phyloP scores from a whole-genome alignment of 2,888 invertebrate genomes.

The Synanthedon formicaeformis region DNA sequence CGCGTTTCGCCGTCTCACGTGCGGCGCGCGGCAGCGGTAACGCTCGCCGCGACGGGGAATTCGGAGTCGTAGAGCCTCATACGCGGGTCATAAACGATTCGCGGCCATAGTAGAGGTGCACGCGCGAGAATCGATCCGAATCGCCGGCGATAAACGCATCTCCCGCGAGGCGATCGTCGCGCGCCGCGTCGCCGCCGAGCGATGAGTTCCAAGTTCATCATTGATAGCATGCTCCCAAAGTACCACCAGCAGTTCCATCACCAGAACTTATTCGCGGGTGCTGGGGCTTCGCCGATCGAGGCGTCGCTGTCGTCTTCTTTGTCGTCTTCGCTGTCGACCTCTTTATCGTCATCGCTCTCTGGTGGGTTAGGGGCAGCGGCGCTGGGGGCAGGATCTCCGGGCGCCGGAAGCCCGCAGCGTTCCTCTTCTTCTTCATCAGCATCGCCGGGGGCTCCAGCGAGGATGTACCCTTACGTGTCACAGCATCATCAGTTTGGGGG shows the following conservation, averaged over 20 bases:
- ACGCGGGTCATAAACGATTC: conserved; percentile 89
- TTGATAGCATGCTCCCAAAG: conserved; percentile 98
- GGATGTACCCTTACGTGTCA: conserved; percentile 95
- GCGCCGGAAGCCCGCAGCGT: conserved; percentile 74
- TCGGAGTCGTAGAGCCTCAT: conserved; percentile 88
- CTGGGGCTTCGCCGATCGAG: conserved; percentile 80
- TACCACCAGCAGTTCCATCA: conserved; percentile 84
- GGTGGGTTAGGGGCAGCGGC: conserved; percentile 75
- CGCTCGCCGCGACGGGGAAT: conserved; percentile 77
- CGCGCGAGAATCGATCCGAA: conserved; percentile 72
- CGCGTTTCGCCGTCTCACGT: conserved; percentile 64
- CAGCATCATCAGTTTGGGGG: conserved; percentile 82
- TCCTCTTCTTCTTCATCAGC: conserved; percentile 75
- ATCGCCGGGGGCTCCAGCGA: conserved; percentile 79
- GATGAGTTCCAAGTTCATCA: conserved; percentile 98
- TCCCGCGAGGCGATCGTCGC: conserved; percentile 69
- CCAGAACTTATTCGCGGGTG: conserved; percentile 70
- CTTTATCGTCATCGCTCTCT: conserved; percentile 71
- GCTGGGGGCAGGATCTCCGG: conserved; percentile 70
- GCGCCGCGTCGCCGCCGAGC: conserved; percentile 73
- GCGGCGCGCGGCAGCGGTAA: conserved; percentile 67
- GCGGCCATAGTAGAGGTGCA: conserved; percentile 75
- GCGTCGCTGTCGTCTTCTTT: conserved; percentile 72
- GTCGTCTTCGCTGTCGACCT: conserved; percentile 70
- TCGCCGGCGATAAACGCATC: conserved; percentile 69